These are phyloP conservation scores for Fragum fragum DNA, from an alignment of 2,888 invertebrate species.

Conservation along the genomic window DNA sequence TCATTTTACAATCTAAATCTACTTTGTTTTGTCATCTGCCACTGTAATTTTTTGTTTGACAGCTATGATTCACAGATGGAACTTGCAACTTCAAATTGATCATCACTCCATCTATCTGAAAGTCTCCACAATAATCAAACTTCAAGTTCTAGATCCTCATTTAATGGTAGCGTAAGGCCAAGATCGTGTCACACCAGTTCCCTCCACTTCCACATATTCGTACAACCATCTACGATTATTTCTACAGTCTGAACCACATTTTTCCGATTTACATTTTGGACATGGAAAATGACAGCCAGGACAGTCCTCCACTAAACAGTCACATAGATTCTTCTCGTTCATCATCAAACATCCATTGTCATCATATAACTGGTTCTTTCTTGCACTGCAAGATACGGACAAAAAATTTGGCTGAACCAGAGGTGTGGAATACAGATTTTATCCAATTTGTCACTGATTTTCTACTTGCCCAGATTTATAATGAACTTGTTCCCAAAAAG, in stretches of 20 bases:
- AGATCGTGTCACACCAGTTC: conserved; percentile 71
- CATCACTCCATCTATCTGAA: too few relatives aligned
- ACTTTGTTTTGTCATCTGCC: too few relatives aligned
- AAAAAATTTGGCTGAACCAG: too few relatives aligned
- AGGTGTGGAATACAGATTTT: too few relatives aligned
- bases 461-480: too few relatives aligned
- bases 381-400: conserved; percentile 69
- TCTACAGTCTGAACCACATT: conserved; percentile 86
- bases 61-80: too few relatives aligned
- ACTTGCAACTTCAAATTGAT: too few relatives aligned
- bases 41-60: too few relatives aligned
- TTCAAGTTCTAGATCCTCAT: background rate
- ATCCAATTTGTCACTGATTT: too few relatives aligned
- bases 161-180: conserved; percentile 53
- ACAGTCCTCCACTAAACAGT: conserved; percentile 93
- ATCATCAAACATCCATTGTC: conserved; percentile 81
- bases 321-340: conserved; percentile 92
- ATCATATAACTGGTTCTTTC: conserved; percentile 84
- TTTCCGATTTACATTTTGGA: conserved; percentile 86
- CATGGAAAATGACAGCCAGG: conserved; percentile 93
- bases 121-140: too few relatives aligned
- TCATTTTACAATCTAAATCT: too few relatives aligned
- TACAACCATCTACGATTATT: conserved; percentile 83
- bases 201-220: conserved; percentile 84
- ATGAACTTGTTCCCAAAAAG: too few relatives aligned